A percentile compares a stretch with the other conserved stretches of the same genome.
These are phyloP conservation scores for Lytechinus variegatus DNA, from an alignment of 35 echinoderm and acorn worm species.

Conservation along the genomic window DNA sequence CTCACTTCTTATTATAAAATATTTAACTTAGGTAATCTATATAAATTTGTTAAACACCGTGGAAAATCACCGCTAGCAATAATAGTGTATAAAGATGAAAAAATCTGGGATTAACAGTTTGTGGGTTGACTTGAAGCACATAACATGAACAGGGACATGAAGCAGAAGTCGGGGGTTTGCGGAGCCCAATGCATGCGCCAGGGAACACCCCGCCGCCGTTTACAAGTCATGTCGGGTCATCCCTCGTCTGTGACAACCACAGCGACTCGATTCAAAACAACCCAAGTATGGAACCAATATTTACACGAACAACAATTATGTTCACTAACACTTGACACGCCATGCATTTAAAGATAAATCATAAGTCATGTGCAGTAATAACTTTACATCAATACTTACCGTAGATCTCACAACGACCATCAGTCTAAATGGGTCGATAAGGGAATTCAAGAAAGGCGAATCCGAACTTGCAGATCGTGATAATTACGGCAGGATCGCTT, in stretches of 20 bases:
- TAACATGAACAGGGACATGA: too few species aligned
- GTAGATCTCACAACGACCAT: not conserved
- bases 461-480: slow-evolving; percentile 16
- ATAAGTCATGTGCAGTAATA: not conserved
- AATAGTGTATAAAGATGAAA: too few species aligned
- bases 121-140: too few species aligned
- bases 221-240: not conserved
- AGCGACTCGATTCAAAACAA: not conserved
- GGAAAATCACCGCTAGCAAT: too few species aligned
- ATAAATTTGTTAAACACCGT: too few species aligned
- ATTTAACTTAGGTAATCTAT: too few species aligned
- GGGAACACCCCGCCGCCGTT: not conserved
- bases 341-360: not conserved
- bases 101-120: too few species aligned
- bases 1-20: too few species aligned
- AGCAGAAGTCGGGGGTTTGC: too few species aligned
- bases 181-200: too few species aligned
- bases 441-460: not conserved
- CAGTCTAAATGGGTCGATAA: not conserved
- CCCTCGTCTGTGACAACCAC: not conserved
- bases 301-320: slow-evolving; percentile 1
- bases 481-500: slow-evolving; percentile 36
- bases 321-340: not conserved
- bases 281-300: not conserved
- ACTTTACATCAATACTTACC: not conserved